Conservation (phyloP, 2,113 vertebrate genomes). For the Archilochus colubris region DNA sequence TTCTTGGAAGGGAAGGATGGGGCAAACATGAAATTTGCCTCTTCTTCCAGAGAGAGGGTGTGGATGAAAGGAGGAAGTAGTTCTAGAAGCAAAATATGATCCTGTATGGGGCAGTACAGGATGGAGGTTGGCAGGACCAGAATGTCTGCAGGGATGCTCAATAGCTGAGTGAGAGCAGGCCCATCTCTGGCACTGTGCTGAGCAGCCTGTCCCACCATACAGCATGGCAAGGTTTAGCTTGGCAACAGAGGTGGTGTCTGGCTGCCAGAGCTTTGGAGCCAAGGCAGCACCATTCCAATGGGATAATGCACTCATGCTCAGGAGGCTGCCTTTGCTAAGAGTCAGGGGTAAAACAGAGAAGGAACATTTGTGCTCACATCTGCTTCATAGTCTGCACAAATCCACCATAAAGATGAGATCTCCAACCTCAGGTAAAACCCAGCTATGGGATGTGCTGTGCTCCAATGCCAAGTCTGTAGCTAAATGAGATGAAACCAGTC, state of each 20-base stretch:
- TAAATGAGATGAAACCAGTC: neutral
- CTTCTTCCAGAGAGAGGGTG: neutral
- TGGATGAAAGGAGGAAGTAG: neutral
- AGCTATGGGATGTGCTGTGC: neutral
- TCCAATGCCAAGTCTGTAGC: neutral
- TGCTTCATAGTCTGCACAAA: neutral
- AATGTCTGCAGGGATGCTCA: neutral
- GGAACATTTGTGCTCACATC: neutral
- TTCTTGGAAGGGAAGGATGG: neutral
- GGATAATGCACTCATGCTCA: neutral
- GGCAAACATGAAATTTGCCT: neutral
- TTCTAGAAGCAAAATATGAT: neutral
- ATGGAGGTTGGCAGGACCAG: neutral
- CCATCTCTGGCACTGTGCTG: neutral
- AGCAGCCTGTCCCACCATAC: slow-evolving; percentile 3
- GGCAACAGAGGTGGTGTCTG: slow-evolving; percentile 2
- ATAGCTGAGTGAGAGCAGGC: slow-evolving; percentile 9
- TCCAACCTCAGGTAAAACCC: neutral
- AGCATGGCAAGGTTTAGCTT: slow-evolving; percentile 46
- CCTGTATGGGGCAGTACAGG: neutral
- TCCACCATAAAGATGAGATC: neutral
- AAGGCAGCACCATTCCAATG: neutral
- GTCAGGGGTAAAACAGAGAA: neutral
- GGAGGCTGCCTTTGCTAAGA: neutral
- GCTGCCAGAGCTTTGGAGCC: slow-evolving; percentile 19